phyloP scores from a whole-genome alignment of 2,113 vertebrate genomes.

The Vimba vimba region DNA sequence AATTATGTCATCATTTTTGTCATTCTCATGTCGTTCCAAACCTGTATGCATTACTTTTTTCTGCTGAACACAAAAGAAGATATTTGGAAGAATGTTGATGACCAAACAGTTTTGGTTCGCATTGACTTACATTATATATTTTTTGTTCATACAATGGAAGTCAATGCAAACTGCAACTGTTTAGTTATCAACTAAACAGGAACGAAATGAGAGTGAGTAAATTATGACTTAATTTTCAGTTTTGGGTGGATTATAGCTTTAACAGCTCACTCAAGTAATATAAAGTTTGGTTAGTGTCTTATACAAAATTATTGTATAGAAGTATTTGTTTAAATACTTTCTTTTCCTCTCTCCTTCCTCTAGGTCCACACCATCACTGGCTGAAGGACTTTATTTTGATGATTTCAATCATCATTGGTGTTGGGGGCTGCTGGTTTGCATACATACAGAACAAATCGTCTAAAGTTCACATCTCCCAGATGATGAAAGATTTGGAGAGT shows the following conservation, averaged over 20 bases:
- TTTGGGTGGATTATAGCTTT: not conserved
- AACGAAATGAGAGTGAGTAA: too few species aligned
- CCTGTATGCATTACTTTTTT: too few species aligned
- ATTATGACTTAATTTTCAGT: too few species aligned
- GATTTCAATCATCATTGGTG: constrained; percentile 95
- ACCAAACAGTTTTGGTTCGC: too few species aligned
- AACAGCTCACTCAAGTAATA: not conserved
- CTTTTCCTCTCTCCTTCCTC: not conserved
- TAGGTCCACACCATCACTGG: constrained; percentile 97
- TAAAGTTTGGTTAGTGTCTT: not conserved
- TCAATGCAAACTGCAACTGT: too few species aligned
- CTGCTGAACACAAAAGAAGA: too few species aligned
- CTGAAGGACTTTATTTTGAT: constrained; percentile 97
- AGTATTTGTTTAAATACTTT: not conserved
- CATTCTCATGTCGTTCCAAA: too few species aligned
- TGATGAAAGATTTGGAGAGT: constrained; percentile 99
- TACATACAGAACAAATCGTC: constrained; percentile 96
- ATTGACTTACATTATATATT: too few species aligned
- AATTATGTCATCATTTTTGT: too few species aligned
- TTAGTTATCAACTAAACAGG: too few species aligned
- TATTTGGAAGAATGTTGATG: too few species aligned
- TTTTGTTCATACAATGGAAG: too few species aligned
- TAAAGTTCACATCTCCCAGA: constrained; percentile 93
- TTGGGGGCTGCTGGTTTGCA: constrained; percentile 98
- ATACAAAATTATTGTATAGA: not conserved